A percentile compares a stretch with the other conserved stretches of the same genome.
Evolutionary conservation across 2,113 vertebrate genomes (phyloP).

Genomic region (Ascaphus truei): DNA sequence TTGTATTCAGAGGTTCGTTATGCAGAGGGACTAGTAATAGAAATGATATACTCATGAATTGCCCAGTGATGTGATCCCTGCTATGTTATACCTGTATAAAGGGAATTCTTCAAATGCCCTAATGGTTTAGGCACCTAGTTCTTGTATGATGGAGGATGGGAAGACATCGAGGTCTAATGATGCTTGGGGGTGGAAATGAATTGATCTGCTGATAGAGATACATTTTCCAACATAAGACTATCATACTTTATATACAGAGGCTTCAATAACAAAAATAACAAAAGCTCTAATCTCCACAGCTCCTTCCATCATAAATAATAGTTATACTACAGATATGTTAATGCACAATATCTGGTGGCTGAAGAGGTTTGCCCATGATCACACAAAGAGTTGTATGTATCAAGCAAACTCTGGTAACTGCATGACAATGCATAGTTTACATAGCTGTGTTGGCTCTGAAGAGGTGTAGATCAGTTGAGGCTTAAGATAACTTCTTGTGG

Average conservation of each 20-base stretch:
- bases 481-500: background rate
- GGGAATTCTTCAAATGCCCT: too few species aligned
- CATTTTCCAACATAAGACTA: slow-evolving; percentile 4
- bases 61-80: too few species aligned
- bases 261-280: slow-evolving; percentile 4
- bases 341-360: background rate
- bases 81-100: too few species aligned
- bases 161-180: slow-evolving; percentile 4
- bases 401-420: background rate
- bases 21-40: too few species aligned
- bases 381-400: background rate
- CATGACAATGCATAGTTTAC: background rate
- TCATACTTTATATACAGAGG: background rate
- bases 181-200: background rate
- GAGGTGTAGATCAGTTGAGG: background rate
- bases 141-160: background rate
- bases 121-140: background rate
- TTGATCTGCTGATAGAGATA: background rate
- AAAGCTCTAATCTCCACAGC: background rate
- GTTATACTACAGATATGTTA: background rate
- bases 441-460: background rate
- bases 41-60: too few species aligned
- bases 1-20: background rate
- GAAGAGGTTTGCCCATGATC: slow-evolving; percentile 1
- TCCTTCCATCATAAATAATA: background rate